A percentile compares a stretch with the other conserved stretches of the same genome.
Conservation (phyloP, 35 echinoderm and acorn worm genomes). For the Diadema setosum region DNA sequence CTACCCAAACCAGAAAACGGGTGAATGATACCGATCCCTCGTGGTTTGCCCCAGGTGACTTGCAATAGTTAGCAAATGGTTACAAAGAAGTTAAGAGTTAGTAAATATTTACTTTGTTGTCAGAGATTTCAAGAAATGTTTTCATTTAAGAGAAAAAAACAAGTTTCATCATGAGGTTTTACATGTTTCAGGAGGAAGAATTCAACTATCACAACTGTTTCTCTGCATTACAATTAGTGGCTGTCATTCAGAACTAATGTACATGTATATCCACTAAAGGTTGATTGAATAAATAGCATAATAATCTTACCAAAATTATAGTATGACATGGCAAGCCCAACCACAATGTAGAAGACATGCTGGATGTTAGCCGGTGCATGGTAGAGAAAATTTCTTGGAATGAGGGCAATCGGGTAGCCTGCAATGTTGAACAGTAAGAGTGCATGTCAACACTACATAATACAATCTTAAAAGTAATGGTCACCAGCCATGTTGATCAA, state of each 20-base stretch:
- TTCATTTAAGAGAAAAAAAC: background rate
- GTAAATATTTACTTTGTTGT: too few relatives aligned
- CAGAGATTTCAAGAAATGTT: too few relatives aligned
- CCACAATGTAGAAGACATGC: conserved; percentile 33
- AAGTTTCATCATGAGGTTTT: background rate
- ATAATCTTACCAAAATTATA: conserved; percentile 40
- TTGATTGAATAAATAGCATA: background rate
- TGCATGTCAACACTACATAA: background rate
- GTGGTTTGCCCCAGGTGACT: too few relatives aligned
- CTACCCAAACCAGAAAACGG: too few relatives aligned
- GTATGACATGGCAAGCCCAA: conserved; percentile 18
- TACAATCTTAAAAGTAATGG: background rate
- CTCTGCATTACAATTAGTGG: background rate
- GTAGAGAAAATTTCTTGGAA: conserved; percentile 21
- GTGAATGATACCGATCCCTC: too few relatives aligned
- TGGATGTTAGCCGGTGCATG: conserved; percentile 20
- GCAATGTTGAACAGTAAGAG: background rate
- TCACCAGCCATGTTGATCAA: background rate
- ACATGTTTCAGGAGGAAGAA: background rate
- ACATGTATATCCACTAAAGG: background rate
- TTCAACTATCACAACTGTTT: background rate
- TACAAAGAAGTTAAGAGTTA: too few relatives aligned
- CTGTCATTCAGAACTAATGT: background rate
- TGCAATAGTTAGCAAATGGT: too few relatives aligned
- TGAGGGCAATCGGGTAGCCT: conserved; percentile 34